Evolutionary conservation across 2,113 vertebrate species (phyloP), one percentile per base, ranked within the genome.

Genomic region (Leptosomus discolor): DNA sequence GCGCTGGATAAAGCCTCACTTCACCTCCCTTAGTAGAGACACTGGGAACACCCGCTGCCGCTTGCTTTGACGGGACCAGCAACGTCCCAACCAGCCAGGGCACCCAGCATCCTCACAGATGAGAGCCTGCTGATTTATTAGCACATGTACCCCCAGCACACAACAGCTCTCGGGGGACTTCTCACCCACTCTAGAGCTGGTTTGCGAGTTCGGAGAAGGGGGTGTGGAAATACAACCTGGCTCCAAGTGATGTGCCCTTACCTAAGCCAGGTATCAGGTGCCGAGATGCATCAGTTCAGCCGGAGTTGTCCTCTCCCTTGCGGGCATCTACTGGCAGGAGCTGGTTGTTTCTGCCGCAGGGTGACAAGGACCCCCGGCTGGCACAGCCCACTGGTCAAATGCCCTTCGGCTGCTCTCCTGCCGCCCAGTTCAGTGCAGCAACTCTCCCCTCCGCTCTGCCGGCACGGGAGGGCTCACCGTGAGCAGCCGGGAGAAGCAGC

Each of bases 261-360:
- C 96, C 97, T 97, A 88, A 92, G 91, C 54, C 63, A 88, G 53
- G 17, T 95, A 81, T 87, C 92, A 95, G 34, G 91, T 97, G 87
- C 93, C 30, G 34, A 76, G 93, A 95, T 78, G 85, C 96, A 97
- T 96, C 82, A 45, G 96, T 58, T 96, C 96, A 96, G 92, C 75
- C 60, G 87, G 45, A 73, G 70, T 15, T 60, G 68, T 73, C 73
- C 76, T 81, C 74, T 94, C 60, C 65, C 43, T 70, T 36, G 53
- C 3, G 6, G 78, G 78, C 91, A 96, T 97, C 73, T 95, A 96
- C 57, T 43, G 81, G 73, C 27, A 73, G 85, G 48, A 94, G 27
- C 29, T 16, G 43, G 30, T 4, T 68, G 75, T 69, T 54, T 77
- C 50, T 2, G 5, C 65, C 2, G 16, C 1, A 2, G 51, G 58